Evolutionary conservation across 2,113 vertebrate genomes (phyloP).

Genomic region (Brachypteracias leptosomus): DNA sequence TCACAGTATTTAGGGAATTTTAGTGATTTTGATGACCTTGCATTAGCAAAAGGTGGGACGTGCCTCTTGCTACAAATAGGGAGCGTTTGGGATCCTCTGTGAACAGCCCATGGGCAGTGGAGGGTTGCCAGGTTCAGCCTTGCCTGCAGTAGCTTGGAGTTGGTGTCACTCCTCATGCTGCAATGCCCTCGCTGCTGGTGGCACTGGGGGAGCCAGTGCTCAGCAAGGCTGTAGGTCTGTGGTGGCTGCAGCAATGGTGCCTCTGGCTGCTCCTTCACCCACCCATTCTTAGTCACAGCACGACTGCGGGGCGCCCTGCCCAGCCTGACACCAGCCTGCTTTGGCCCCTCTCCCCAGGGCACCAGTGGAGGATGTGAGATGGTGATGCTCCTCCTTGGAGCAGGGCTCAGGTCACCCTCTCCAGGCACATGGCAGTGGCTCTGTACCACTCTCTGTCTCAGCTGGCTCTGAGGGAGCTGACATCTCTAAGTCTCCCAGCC

Average conservation of each 20-base stretch:
- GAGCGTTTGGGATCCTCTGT: background rate
- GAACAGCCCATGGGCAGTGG: background rate
- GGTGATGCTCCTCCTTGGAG: background rate
- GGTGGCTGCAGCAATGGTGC: background rate
- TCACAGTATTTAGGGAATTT: background rate
- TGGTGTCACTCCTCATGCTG: background rate
- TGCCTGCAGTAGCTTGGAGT: background rate
- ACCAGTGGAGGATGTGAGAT: background rate
- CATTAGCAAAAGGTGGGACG: background rate
- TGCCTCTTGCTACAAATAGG: background rate
- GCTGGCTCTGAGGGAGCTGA: background rate
- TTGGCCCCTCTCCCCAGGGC: background rate
- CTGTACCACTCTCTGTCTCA: background rate
- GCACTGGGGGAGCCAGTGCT: background rate
- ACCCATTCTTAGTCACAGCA: background rate
- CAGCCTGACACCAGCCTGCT: background rate
- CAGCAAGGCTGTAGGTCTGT: background rate
- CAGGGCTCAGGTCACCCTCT: background rate
- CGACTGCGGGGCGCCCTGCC: fast-evolving
- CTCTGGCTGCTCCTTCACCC: background rate
- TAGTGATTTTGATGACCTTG: background rate
- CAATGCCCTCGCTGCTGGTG: background rate
- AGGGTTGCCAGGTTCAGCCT: background rate
- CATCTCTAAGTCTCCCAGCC: background rate
- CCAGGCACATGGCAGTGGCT: background rate